Base-by-base conservation (phyloP, 2,888 invertebrate species). In the Adineta ricciae region DNA sequence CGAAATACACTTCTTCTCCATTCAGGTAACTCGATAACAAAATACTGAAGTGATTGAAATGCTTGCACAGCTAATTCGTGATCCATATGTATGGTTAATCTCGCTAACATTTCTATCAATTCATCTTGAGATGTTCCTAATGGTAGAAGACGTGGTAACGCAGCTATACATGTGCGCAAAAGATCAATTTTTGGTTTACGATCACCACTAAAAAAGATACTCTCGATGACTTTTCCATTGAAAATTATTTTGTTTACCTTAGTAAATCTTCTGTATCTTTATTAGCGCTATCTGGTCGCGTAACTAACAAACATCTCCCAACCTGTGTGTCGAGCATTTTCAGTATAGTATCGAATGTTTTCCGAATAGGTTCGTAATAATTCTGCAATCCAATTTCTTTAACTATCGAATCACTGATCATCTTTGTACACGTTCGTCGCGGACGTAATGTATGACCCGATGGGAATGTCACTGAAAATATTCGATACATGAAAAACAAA, bases 61-160 rank as follows among this genome's bases (percentile, higher is more conserved):
- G 97, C 96, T 84, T 97, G 92, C 7, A 90, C 90, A 87, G n/a
- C 87, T 86, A 99, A 92, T 91, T 99, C 99, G 90, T 98, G 99
- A 88, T 99, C 99, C 94, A 98, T 95, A 90, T 99, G 99, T 0
- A 98, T 95, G 0, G 97, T 98, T 83, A 99, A 93, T 9, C 98
- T 93, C 64, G 96, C 94, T 7, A 99, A 92, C 87, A 99, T 92
- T 89, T 99, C 99, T 7, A 99, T 95, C 86, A 99, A 92, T 90
- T 99, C 98, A 52, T 94, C 93, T 21, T 95, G 93, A 27, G 94
- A 95, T 96, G 98, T 97, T 21, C 96, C 97, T 89, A 99, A 98
- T 0, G 98, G 99, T 88, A 99, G 95, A 41, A 99, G 92, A 86
- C 98, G 93, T 0, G 98, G 99, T 88, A 99, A 96, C 9, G 99